Evolutionary conservation across 2,113 vertebrate species (phyloP).

Genomic region (Lamprotornis superbus): DNA sequence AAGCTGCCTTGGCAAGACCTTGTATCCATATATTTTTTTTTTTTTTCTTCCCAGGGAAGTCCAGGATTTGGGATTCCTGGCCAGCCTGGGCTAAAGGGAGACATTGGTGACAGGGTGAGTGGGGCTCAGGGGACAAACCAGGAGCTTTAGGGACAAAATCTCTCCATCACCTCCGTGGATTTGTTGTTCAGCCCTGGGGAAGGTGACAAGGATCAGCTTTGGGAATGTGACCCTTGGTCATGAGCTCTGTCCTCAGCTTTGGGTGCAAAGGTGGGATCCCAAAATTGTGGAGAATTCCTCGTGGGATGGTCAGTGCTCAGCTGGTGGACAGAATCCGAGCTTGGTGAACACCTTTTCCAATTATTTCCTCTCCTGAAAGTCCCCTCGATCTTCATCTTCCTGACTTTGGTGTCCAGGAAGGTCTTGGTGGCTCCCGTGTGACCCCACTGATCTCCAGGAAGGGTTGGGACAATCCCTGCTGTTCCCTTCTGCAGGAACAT

Average conservation of each 20-base stretch:
- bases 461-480: background rate
- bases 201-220: background rate
- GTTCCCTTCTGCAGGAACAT: rapidly evolving
- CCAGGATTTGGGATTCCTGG: constrained; percentile 90
- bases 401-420: background rate
- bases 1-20: background rate
- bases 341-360: background rate
- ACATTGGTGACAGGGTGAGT: constrained; percentile 87
- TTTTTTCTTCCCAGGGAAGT: constrained; percentile 70
- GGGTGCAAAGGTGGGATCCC: background rate
- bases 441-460: background rate
- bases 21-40: background rate
- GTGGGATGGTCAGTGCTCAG: rapidly evolving
- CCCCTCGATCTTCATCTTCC: background rate
- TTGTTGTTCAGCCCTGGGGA: background rate
- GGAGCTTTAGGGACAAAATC: background rate
- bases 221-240: background rate
- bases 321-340: background rate
- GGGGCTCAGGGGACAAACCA: background rate
- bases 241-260: background rate
- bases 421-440: rapidly evolving
- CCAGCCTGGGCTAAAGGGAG: constrained; percentile 83
- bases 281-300: background rate
- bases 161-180: background rate
- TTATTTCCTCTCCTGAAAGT: background rate